phyloP scores from a whole-genome alignment of 2,888 invertebrate species.

The Pseudoips prasinana region DNA sequence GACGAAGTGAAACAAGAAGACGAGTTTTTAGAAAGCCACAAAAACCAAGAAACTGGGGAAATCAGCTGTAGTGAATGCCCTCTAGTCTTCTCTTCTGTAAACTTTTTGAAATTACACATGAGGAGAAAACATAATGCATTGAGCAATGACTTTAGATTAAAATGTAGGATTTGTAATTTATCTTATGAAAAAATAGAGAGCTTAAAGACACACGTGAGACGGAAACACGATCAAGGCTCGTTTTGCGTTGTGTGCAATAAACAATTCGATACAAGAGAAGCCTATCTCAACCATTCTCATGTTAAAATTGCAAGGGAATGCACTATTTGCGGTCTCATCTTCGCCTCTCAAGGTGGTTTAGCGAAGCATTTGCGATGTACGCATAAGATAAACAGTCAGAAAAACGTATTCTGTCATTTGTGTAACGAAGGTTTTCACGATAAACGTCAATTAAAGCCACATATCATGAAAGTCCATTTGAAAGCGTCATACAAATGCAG shows the following conservation, averaged over 20 bases:
- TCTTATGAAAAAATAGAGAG: conserved; percentile 74
- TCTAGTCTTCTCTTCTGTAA: conserved; percentile 62
- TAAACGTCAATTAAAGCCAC: conserved; percentile 63
- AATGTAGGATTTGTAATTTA: conserved; percentile 69
- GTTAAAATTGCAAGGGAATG: conserved; percentile 62
- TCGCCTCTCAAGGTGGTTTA: conserved; percentile 62
- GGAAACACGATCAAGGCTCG: conserved; percentile 65
- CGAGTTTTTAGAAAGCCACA: conserved; percentile 37
- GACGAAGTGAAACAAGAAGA: conserved; percentile 30
- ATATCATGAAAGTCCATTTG: conserved; percentile 65
- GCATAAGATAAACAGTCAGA: conserved; percentile 62
- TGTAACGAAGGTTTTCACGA: conserved; percentile 69
- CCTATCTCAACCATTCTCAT: conserved; percentile 63
- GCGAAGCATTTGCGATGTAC: conserved; percentile 64
- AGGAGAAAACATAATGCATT: conserved; percentile 68
- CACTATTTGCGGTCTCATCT: conserved; percentile 63
- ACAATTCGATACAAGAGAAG: conserved; percentile 59
- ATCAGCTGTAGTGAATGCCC: conserved; percentile 65
- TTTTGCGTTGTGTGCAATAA: conserved; percentile 66
- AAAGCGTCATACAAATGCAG: conserved; percentile 65
- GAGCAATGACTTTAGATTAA: conserved; percentile 61
- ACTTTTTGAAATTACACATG: conserved; percentile 69
- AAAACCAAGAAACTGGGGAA: conserved; percentile 60
- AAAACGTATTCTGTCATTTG: conserved; percentile 59
- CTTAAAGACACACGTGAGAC: conserved; percentile 63